Evolutionary conservation across 2,113 vertebrate species (phyloP), one percentile per base, ranked within the genome.

Genomic region (Solea solea): DNA sequence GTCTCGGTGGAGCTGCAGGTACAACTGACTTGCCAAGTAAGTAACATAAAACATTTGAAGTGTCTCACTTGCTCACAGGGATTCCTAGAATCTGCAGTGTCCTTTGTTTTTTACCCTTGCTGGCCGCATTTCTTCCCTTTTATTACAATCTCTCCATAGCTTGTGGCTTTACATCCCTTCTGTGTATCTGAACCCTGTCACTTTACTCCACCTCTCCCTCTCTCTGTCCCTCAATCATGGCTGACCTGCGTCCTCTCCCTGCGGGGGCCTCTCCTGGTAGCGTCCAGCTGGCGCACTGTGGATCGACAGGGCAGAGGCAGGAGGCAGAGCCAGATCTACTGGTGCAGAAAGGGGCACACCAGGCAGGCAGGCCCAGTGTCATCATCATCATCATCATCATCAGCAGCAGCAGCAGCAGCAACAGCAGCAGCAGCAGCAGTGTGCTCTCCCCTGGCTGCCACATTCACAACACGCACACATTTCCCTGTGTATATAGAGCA

Each of bases 151-250:
- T 63, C 68, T 57, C 21, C 49, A 57, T 34, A 81, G 69, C 80
- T 67, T 65, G 12, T 6, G 16, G 14, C 12, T 61, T 59, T 55
- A 5, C 39, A 27, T 54, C 9, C 13, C 68, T 60, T 9, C 34
- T 71, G 51, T 81, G 12, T 64, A 40, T 66, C 64, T 66, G 55
- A 74, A 72, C 63, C 52, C 56, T 67, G 15, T 40, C 72, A 46
- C 59, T 81, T 68, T 58, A 41, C 64, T 76, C 68, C 55, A 49
- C 72, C 81, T 85, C 92, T 92, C 46, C 27, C 46, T 58, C 60
- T 64, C 49, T 52, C 66, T 63, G 93, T 92, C 93, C 94, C 95
- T 94, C 95, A 93, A 93, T 95, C 93, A 94, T 95, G 94, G 93
- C 94, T 96, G 89, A 93, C 92, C 92, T 92, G 90, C 90, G 88